phyloP scores from a whole-genome alignment of 2,888 invertebrate species.

The Ariolimax columbianus region DNA sequence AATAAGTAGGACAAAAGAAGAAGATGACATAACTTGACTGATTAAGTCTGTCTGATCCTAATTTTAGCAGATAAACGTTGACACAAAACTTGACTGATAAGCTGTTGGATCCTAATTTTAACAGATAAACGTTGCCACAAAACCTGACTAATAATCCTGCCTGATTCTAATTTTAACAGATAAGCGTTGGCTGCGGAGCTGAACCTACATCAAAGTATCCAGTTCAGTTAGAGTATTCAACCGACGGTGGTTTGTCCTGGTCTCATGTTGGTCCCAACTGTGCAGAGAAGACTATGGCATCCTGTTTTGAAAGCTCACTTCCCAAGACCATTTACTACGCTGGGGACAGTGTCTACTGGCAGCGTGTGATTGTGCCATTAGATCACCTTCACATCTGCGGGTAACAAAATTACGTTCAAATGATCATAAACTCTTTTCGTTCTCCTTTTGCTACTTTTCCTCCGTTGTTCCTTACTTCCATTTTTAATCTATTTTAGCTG shows the following conservation, averaged over 20 bases:
- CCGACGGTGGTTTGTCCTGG: constrained; percentile 78
- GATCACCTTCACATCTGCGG: constrained; percentile 77
- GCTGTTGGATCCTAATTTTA: too few relatives aligned
- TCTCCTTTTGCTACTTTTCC: background rate
- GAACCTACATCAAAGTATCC: constrained; percentile 72
- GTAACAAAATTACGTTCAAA: constrained; percentile 59
- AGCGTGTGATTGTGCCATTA: constrained; percentile 75
- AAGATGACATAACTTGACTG: too few relatives aligned
- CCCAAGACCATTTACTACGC: constrained; percentile 77
- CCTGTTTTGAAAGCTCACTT: constrained; percentile 71
- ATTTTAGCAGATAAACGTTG: constrained; percentile 78
- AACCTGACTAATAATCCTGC: too few relatives aligned
- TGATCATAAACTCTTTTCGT: background rate
- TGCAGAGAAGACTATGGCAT: constrained; percentile 63
- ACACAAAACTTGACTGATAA: too few relatives aligned
- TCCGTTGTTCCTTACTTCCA: background rate
- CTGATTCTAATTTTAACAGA: constrained; percentile 65
- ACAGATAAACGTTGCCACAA: too few relatives aligned
- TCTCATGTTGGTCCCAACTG: constrained; percentile 75
- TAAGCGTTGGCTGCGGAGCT: constrained; percentile 79
- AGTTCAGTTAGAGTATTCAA: constrained; percentile 78
- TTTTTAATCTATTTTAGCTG: too few relatives aligned
- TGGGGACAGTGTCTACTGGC: constrained; percentile 76
- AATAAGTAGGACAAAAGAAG: too few relatives aligned
- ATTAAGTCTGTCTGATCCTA: too few relatives aligned